These are phyloP conservation scores for Orchesellides sinensis DNA, from an alignment of 2,888 invertebrate species.

Conservation along the genomic window DNA sequence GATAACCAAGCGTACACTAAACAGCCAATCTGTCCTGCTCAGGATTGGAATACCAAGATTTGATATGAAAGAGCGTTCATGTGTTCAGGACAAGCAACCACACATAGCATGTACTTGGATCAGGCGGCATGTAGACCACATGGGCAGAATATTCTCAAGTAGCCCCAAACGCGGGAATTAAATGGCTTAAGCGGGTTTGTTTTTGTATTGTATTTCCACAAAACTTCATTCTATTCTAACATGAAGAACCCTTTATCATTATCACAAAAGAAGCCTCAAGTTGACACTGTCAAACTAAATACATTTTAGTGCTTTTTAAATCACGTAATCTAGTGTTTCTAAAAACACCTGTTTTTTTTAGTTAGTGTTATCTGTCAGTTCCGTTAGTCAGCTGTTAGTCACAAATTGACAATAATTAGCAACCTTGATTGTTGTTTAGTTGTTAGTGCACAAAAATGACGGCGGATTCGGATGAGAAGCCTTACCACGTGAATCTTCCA, in stretches of 20 bases:
- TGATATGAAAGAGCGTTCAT: not conserved
- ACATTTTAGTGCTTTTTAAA: too few relatives aligned
- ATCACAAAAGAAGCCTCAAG: too few relatives aligned
- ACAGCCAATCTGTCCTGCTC: slow-evolving; percentile 34
- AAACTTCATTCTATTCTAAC: too few relatives aligned
- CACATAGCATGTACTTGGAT: slow-evolving; percentile 38
- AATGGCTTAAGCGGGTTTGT: slow-evolving; percentile 34
- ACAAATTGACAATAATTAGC: too few relatives aligned
- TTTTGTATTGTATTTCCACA: too few relatives aligned
- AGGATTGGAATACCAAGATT: not conserved
- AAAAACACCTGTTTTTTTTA: too few relatives aligned
- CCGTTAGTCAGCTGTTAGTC: too few relatives aligned
- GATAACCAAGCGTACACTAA: not conserved
- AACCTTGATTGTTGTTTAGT: too few relatives aligned
- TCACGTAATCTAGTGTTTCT: too few relatives aligned
- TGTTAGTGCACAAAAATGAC: slow-evolving; percentile 31
- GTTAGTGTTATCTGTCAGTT: too few relatives aligned
- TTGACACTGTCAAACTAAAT: too few relatives aligned
- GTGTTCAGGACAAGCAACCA: slow-evolving; percentile 27
- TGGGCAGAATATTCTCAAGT: not conserved
- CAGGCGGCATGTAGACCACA: slow-evolving; percentile 8
- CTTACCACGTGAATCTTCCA: slow-evolving; percentile 71
- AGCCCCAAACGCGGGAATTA: slow-evolving; percentile 29
- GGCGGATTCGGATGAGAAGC: slow-evolving; percentile 60
- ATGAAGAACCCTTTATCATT: too few relatives aligned